Base-by-base conservation (phyloP, 2,797 vertebrate species). In the Phrynocephalus vlangalii region DNA sequence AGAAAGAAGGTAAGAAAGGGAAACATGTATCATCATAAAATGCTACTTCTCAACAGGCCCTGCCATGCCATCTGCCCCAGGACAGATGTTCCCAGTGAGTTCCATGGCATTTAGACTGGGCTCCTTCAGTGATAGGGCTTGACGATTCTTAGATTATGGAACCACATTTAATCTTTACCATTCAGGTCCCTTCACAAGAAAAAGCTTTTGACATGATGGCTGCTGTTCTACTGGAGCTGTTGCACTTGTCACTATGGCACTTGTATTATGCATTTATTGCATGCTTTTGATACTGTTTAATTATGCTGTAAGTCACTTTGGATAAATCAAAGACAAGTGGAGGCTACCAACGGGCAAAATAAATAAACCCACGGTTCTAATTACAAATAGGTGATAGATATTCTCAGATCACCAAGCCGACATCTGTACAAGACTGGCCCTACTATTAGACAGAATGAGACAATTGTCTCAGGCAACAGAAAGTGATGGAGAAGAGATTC, bases 21-120 rank as follows among this genome's bases (percentile, higher is more conserved):
- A 80, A 13, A 33, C 81, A 82, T 84, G 38, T 44, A 44, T 44
- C 78, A 84, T 60, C 78, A 84, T 60, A 86, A 70, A 85, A 82
- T 48, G n/a, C 15, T 16, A 11, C 22, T 80, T 80, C 3, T 38
- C 18, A 76, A 50, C 20, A 73, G 22, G 63, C 3, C 18, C 60
- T 33, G 3, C 2, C 28, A 9, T 33, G 33, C 52, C 8, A 50
- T 38, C 2, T 0, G 3, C 52, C 16, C 48, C 67, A 76, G 60
- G 26, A 28, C 52, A 33, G 52, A 30, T 28, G 38, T 28, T 48
- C 48, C 18, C 0, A 15, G 60, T 50, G 72, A 28, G 24, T 72
- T 87, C 20, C 10, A 48, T n/a, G 16, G 10, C 56, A 76, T 44
- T 44, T 33, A 82, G 38, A 28, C 38, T 13, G n/a, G 13, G 48